phyloP scores from a whole-genome alignment of 2,797 vertebrate genomes.

The Centropyge bicolor region DNA sequence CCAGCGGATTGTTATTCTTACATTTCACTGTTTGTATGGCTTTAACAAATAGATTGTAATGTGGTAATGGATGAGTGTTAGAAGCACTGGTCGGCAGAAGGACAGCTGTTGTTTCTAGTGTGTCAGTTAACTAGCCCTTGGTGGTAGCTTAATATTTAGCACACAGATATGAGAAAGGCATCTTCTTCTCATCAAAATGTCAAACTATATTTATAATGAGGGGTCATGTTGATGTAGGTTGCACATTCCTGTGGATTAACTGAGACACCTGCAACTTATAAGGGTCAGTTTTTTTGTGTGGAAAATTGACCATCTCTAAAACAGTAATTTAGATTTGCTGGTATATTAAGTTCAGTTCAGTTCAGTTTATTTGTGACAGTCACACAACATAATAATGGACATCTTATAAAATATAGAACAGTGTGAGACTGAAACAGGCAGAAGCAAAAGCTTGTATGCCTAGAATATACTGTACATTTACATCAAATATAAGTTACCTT shows the following conservation, averaged over 20 bases:
- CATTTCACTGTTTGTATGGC: constrained; percentile 10
- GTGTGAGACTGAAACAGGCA: too few species aligned
- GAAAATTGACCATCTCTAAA: neutral
- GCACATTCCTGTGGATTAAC: neutral
- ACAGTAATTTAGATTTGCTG: neutral
- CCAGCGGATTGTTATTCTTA: neutral
- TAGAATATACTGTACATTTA: too few species aligned
- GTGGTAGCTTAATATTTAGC: neutral
- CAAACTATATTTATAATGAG: neutral
- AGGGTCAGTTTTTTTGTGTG: neutral
- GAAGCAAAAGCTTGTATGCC: too few species aligned
- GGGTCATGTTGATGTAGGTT: neutral
- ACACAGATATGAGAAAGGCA: neutral
- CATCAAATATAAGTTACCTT: too few species aligned
- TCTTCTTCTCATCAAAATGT: neutral
- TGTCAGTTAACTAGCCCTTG: neutral
- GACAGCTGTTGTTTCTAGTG: neutral
- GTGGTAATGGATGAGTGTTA: neutral
- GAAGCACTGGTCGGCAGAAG: neutral
- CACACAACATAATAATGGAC: too few species aligned
- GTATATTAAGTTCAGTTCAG: neutral
- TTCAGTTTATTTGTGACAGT: too few species aligned
- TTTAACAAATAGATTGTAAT: constrained; percentile 24
- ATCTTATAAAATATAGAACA: too few species aligned
- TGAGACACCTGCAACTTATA: neutral